Base-by-base conservation (phyloP, 2,113 vertebrate genomes). In the Thunnus maccoyii region DNA sequence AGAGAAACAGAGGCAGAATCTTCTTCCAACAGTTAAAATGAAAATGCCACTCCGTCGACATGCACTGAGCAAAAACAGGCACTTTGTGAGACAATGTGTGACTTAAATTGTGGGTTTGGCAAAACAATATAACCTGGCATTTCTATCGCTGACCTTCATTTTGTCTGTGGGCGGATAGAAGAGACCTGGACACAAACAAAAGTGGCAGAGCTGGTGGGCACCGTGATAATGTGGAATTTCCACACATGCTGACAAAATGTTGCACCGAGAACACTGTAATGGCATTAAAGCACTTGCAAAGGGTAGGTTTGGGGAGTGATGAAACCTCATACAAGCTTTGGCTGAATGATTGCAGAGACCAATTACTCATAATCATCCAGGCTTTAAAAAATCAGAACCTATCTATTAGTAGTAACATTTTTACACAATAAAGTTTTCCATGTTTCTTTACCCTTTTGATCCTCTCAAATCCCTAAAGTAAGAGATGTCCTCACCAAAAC, bases 141-240 rank as follows among this genome's bases (percentile, higher is more conserved):
- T 63, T 81, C 54, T 50, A 3, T 76, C 54, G 61, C 41, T 89
- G 85, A 78, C 86, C 86, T 88, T 90, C 74, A 51, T 54, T 76
- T 18, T 66, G 51, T 71, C 61, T 85, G 91, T 90, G 86, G 88
- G 90, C 62, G 83, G 87, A 84, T 62, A 66, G 54, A 83, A 18
- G 58, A 87, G 22, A 88, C 63, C 65, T 76, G 69, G 58, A 65
- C 72, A 76, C 52, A 85, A 80, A 79, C 68, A 83, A 73, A 81
- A 85, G 76, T 44, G 76, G 71, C 64, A 81, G 44, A 71, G 66
- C 17, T n/a, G 60, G 75, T 82, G 80, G 86, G 76, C 9, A 4
- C 73, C 27, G 36, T 47, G 62, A 57, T 82, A 78, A 80, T 32
- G 17, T 27, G 73, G 81, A 58, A 77, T 89, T 82, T 52, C 66